Evolutionary conservation across 2,797 vertebrate genomes (phyloP).

Genomic region (Arctocebus calabarensis): DNA sequence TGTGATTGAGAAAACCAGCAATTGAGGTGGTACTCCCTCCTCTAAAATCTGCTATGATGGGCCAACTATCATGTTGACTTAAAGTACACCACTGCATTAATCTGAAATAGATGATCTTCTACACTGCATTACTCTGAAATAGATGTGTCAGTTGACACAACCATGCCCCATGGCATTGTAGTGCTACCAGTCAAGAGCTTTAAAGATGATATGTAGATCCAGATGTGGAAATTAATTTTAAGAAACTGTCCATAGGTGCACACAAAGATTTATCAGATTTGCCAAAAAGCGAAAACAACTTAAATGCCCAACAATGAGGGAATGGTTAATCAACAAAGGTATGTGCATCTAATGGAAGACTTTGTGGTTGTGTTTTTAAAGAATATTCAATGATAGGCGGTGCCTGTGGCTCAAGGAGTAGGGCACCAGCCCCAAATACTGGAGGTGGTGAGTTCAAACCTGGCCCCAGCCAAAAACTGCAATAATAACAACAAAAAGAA

Average conservation of each 20-base stretch:
- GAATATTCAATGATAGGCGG: not conserved
- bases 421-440: too few species aligned
- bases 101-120: not conserved
- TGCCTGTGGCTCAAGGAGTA: too few species aligned
- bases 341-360: not conserved
- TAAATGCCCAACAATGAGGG: not conserved
- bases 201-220: not conserved
- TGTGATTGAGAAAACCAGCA: constrained; percentile 49
- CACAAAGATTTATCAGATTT: not conserved
- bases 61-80: not conserved
- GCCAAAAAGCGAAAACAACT: not conserved
- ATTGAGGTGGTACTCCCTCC: not conserved
- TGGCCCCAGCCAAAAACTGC: too few species aligned
- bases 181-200: not conserved
- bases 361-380: constrained; percentile 35
- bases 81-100: not conserved
- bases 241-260: not conserved
- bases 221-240: not conserved
- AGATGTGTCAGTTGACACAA: not conserved
- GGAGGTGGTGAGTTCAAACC: too few species aligned
- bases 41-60: not conserved
- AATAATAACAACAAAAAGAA: too few species aligned
- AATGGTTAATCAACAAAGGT: not conserved
- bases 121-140: not conserved
- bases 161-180: not conserved